Evolutionary conservation across 2,888 invertebrate species (phyloP), one percentile per base, ranked within the genome.

Genomic region (Drosophila testacea): DNA sequence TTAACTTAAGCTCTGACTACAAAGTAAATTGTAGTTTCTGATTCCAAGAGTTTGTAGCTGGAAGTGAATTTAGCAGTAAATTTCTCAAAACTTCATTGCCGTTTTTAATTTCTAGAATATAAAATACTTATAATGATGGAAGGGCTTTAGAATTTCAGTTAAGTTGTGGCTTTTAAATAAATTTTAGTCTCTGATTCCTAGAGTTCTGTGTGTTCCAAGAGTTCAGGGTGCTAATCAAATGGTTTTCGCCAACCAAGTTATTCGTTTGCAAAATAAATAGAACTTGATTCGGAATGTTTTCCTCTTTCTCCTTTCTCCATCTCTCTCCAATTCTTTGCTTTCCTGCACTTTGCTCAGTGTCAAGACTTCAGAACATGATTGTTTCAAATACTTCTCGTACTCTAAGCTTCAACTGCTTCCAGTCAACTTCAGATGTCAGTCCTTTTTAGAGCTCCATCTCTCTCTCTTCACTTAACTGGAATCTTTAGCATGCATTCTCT

Each of bases 341-440:
- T 30, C 30, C n/a, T 42, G 36, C 32, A 22, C 22, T 34, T 28
- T 41, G 41, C n/a, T 46, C 30, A 36, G 38, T 65, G 55, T 56
- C 60, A 52, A n/a, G 51, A 56, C 62, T 65, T 69, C 41, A 55
- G 47, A 46, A 38, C 50, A 56, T 78, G 78, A 78, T 76, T 76
- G 76, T 76, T 76, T 73, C 78, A 69, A 67, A 73, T 80, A 65
- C 79, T 65, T 64, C 30, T 47, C 30, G 57, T 46, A 57, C 57
- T 57, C 28, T 16, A 28, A 47, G 28, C 51, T 44, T 62, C 61
- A 64, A 67, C 72, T 65, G 61, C 65, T 77, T 65, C 39, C 59
- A 63, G 76, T 79, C 68, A 66, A 78, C 69, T 80, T 77, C 59
- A 69, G 77, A 44, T 78, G 62, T 73, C 81, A 51, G 63, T 73